These are phyloP conservation scores for Ictalurus punctatus DNA, from an alignment of 2,113 vertebrate genomes.

Conservation along the genomic window DNA sequence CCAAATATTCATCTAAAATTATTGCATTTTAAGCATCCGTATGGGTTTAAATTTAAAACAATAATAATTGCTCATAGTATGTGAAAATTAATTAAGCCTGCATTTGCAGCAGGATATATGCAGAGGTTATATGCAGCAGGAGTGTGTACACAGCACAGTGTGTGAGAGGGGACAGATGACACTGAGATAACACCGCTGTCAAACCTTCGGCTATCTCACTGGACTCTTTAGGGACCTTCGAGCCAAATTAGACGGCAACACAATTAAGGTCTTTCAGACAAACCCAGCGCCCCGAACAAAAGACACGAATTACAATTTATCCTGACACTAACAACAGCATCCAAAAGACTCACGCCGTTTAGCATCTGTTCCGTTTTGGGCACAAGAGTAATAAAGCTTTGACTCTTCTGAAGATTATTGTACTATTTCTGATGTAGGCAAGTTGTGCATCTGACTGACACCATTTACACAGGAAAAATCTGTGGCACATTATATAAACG, in stretches of 20 bases:
- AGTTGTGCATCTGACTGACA: neutral
- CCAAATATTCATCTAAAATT: neutral
- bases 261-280: slow-evolving; percentile 68
- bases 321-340: slow-evolving; percentile 70
- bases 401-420: neutral
- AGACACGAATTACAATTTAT: slow-evolving; percentile 78
- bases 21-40: neutral
- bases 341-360: slow-evolving; percentile 70
- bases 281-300: slow-evolving; percentile 74
- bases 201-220: slow-evolving; percentile 74
- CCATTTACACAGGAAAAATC: neutral
- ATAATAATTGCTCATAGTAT: neutral
- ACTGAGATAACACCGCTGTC: slow-evolving; percentile 67
- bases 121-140: neutral
- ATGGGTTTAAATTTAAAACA: neutral
- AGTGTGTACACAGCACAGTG: slow-evolving; percentile 57
- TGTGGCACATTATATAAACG: neutral
- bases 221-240: slow-evolving; percentile 75
- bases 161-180: slow-evolving; percentile 66
- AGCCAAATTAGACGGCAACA: slow-evolving; percentile 78
- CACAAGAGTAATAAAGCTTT: slow-evolving; percentile 69
- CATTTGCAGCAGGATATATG: neutral
- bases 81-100: neutral
- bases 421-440: neutral
- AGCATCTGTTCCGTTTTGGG: slow-evolving; percentile 77